phyloP scores from a whole-genome alignment of 2,888 invertebrate genomes.

The Mesochorus sp. region DNA sequence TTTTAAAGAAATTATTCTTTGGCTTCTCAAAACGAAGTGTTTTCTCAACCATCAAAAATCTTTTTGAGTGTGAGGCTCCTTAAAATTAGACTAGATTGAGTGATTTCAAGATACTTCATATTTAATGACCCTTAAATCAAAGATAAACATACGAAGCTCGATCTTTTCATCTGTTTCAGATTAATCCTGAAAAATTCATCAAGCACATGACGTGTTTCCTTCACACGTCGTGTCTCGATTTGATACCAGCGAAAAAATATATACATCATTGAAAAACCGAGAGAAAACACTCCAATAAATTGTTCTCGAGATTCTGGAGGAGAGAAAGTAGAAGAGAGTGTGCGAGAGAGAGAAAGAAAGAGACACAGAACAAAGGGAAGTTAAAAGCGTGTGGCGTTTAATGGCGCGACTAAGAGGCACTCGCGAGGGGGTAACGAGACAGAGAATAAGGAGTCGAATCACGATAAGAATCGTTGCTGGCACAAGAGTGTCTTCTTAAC shows the following conservation, averaged over 20 bases:
- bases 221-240: not conserved
- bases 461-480: conserved; percentile 11
- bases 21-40: too few species aligned
- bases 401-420: conserved; percentile 54
- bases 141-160: not conserved
- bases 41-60: too few species aligned
- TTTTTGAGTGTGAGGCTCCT: too few species aligned
- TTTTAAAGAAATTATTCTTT: too few species aligned
- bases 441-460: conserved; percentile 54
- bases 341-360: not conserved
- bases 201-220: not conserved
- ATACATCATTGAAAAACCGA: conserved; percentile 1
- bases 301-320: not conserved
- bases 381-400: conserved; percentile 32
- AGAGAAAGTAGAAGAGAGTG: too few species aligned
- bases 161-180: conserved; percentile 27
- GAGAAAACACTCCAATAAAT: conserved; percentile 22
- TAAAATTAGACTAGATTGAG: too few species aligned
- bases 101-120: too few species aligned
- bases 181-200: not conserved
- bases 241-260: not conserved
- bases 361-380: not conserved
- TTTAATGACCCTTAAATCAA: not conserved
- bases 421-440: conserved; percentile 47
- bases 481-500: conserved; percentile 13